Evolutionary conservation across 2,113 vertebrate genomes (phyloP).

Genomic region (Cebus imitator): DNA sequence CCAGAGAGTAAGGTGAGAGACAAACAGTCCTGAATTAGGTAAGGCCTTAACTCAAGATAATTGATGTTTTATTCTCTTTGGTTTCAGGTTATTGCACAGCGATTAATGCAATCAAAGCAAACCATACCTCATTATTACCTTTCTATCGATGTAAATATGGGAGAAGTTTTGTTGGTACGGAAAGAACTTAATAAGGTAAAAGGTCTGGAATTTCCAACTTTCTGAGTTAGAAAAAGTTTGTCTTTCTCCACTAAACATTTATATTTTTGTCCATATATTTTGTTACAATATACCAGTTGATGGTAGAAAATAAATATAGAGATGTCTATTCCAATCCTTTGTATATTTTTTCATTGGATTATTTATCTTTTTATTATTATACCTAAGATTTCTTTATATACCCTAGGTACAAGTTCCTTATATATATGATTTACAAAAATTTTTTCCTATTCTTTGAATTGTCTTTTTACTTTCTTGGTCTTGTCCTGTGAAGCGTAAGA

Average conservation of each 20-base stretch:
- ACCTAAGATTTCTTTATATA: background rate
- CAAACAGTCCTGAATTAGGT: background rate
- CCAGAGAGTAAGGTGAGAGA: background rate
- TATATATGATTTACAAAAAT: background rate
- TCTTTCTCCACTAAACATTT: background rate
- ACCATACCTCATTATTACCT: slow-evolving; percentile 99
- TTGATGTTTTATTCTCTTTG: background rate
- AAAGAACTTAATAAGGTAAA: slow-evolving; percentile 95
- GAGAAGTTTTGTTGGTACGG: slow-evolving; percentile 92
- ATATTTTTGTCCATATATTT: background rate
- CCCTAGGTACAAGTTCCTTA: background rate
- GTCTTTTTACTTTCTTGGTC: background rate
- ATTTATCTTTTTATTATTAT: background rate
- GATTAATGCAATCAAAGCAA: slow-evolving; percentile 97
- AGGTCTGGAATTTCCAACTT: slow-evolving; percentile 7
- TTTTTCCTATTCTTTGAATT: background rate
- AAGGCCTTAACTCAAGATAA: background rate
- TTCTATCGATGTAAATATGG: slow-evolving; percentile 97
- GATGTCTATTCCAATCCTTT: background rate
- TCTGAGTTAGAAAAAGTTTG: slow-evolving; percentile 7
- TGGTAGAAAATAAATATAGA: background rate
- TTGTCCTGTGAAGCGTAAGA: background rate
- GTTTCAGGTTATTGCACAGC: slow-evolving; percentile 96
- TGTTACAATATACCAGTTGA: background rate
- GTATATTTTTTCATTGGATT: background rate